Evolutionary conservation across 2,888 invertebrate genomes (phyloP), one percentile per base, ranked within the genome.

Genomic region (Spodoptera exigua): DNA sequence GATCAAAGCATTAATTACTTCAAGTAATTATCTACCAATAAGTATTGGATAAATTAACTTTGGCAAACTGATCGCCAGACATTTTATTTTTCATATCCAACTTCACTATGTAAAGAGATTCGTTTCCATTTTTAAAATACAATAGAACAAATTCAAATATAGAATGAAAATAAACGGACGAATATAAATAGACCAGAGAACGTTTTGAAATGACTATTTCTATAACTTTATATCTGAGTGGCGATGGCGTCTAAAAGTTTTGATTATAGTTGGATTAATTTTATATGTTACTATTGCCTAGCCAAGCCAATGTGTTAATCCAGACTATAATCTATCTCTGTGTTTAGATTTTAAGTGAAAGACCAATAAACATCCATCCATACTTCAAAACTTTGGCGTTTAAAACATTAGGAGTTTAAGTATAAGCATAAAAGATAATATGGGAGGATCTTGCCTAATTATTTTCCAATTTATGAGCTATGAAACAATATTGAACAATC

Each of bases 121-220:
- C 37, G 49, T 66, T 49, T 53, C 49, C 51, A 66, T 40, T 70
- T 57, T 51, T 39, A 34, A 17, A 55, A 32, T 32, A 44, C 44
- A 53, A 18, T 21, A 39, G 34, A 49, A 43, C 46, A 27, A 51
- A 41, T 71, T 65, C 66, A 70, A 7, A 5, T 27, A 67, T 57
- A 51, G 71, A 48, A 66, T 55, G 44, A 41, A 49, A 71, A 71
- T 47, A 41, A 52, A 52, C 37, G 51, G 63, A 54, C 54, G 53
- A 39, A 49, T 63, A 62, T 54, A 62, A 58, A 74, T 71, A 71
- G 48, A 66, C 59, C 27, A 14, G 12, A 32, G 39, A 43, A 35
- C 41, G 47, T 21, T 58, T 66, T 44, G 47, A 40, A 48, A 65
- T 14, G 51, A 57, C 39, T 66, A 57, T 36, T 65, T 27, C 21